These are phyloP conservation scores for Todus mexicanus DNA, from an alignment of 2,797 vertebrate genomes.

Conservation along the genomic window DNA sequence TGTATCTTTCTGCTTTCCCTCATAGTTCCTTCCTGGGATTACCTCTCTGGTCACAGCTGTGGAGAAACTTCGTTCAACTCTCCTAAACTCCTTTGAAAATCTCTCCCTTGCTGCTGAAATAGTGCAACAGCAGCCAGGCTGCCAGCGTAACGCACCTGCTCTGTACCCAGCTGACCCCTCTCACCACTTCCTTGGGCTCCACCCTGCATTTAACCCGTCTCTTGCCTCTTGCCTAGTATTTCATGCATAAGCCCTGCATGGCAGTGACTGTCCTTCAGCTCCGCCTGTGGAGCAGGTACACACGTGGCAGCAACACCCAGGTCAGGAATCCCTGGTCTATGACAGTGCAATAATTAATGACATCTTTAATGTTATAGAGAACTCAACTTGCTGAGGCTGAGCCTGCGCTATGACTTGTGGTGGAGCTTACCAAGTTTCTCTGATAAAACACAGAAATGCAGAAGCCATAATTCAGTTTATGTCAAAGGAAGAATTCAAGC, in stretches of 20 bases:
- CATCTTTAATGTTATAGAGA: neutral
- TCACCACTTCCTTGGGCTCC: neutral
- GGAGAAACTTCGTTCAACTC: neutral
- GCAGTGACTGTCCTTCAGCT: neutral
- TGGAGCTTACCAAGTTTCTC: neutral
- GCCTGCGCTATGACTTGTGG: neutral
- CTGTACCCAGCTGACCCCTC: neutral
- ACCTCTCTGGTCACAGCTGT: neutral
- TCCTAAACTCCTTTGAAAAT: neutral
- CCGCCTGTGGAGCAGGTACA: rapidly evolving
- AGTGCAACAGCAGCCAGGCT: neutral
- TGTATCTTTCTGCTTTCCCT: neutral
- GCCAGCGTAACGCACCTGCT: rapidly evolving
- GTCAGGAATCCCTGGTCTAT: neutral
- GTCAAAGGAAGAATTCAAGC: neutral
- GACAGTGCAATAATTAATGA: neutral
- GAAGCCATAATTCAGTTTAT: neutral
- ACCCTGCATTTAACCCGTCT: neutral
- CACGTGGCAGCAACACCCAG: neutral
- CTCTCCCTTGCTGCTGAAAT: neutral
- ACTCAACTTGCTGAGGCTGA: neutral
- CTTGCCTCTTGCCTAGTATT: neutral
- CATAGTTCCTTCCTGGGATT: neutral
- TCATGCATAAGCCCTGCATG: neutral
- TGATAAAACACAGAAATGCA: neutral